Evolutionary conservation across 2,113 vertebrate genomes (phyloP).

Genomic region (Amia ocellicauda): DNA sequence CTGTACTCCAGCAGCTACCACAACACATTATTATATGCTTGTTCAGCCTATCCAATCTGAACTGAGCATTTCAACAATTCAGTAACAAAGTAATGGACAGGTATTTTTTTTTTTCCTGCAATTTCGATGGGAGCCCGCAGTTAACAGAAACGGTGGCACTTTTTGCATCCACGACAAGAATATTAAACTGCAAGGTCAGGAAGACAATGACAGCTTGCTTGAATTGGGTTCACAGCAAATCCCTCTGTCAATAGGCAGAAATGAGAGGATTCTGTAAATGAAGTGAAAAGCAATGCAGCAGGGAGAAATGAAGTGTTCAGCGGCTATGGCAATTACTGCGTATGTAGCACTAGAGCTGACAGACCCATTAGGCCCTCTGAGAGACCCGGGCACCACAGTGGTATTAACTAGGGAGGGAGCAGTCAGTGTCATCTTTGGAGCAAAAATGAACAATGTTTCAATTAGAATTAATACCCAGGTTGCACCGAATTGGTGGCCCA

Average conservation of each 20-base stretch:
- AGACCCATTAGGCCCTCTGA: constrained; percentile 2
- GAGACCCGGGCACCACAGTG: background rate
- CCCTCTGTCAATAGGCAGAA: background rate
- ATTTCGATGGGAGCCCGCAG: background rate
- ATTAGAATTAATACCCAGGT: constrained; percentile 7
- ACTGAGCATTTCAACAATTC: background rate
- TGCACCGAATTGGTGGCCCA: background rate
- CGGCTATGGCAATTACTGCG: constrained; percentile 2
- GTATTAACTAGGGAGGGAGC: background rate
- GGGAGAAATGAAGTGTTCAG: background rate
- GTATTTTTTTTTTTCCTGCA: background rate
- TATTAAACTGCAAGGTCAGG: background rate
- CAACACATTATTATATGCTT: background rate
- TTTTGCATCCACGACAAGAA: constrained; percentile 6
- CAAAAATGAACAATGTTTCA: background rate
- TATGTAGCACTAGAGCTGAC: background rate
- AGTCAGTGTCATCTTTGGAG: background rate
- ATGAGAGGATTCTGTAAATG: background rate
- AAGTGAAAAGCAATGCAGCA: background rate
- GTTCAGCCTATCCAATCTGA: background rate
- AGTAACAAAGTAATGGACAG: background rate
- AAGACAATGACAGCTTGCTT: background rate
- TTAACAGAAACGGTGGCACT: background rate
- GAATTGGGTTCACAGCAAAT: background rate
- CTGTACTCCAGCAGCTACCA: background rate